Evolutionary conservation across 2,797 vertebrate species (phyloP), one percentile per base, ranked within the genome.

Genomic region (Dallia pectoralis): DNA sequence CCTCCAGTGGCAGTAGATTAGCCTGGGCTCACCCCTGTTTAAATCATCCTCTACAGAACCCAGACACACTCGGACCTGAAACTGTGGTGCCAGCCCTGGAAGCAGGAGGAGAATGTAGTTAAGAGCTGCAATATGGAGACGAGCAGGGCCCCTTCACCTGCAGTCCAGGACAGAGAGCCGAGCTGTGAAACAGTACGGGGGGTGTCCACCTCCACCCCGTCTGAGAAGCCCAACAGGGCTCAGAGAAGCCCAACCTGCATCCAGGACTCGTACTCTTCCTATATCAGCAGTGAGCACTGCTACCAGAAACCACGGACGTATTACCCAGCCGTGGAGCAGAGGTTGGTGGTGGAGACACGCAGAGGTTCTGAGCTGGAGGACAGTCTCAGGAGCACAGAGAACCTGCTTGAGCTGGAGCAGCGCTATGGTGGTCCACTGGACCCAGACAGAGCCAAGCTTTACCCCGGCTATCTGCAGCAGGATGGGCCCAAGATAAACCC

Each of bases 231-330:
- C 49, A 80, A 68, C 49, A 63, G 48, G 25, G 32, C 33, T 1
- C 53, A 59, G 53, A 59, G 22, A 11, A 59, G 53, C 53, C 53
- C 53, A 59, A n/a, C 86, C 86, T 78, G 93, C 71, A 75, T 93
- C 78, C 94, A 95, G 82, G 53, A 59, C 22, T 59, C 3, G 3
- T 25, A 59, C 53, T 11, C 27, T 32, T 97, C 96, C 0, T 99
- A 99, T 32, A 96, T 99, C 79, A 97, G 95, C 22, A 99, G 96
- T 5, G 97, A 99, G 80, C 97, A 99, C 90, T 99, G 97, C 90
- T 99, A 99, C 89, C 97, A 98, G 90, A 99, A 98, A 84, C 96
- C 97, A 0, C 94, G 94, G 0, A 89, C 94, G 25, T 96, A 95
- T 77, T 95, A 96, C 79, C 95, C 95, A 48, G 95, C 94, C 0